These are phyloP conservation scores for Megalops atlanticus DNA, from an alignment of 2,113 vertebrate genomes.

Conservation along the genomic window DNA sequence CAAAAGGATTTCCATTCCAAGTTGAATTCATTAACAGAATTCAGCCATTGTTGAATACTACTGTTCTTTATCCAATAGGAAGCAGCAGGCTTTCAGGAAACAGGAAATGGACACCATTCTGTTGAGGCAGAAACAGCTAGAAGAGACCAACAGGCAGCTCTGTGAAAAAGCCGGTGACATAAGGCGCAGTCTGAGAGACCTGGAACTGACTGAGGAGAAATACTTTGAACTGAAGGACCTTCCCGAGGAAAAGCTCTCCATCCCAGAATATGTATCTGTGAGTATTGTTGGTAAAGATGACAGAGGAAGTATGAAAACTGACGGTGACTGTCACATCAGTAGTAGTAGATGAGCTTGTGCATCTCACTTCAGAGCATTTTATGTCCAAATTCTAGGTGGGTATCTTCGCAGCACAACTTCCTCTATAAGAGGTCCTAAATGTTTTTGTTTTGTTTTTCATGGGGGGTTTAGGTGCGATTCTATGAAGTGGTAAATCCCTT, in stretches of 20 bases:
- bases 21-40: not conserved
- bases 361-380: no score
- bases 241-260: conserved; percentile 87
- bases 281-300: conserved; percentile 61
- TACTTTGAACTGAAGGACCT: conserved; percentile 80
- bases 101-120: conserved; percentile 93
- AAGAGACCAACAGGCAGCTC: conserved; percentile 88
- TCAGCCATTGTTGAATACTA: not conserved
- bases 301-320: no score
- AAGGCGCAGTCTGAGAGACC: conserved; percentile 79
- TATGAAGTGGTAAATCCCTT: conserved; percentile 84
- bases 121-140: conserved; percentile 87
- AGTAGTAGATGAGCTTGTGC: no score
- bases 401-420: not conserved
- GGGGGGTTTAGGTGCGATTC: conserved; percentile 75
- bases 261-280: conserved; percentile 92
- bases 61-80: conserved; percentile 66
- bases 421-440: not conserved
- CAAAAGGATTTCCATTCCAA: no score
- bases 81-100: conserved; percentile 87
- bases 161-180: conserved; percentile 87
- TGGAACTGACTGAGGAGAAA: conserved; percentile 83
- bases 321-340: no score
- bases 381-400: not conserved
- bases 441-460: conserved; percentile 7